Evolutionary conservation across 2,888 invertebrate species (phyloP).

Genomic region (Rhamphomyia laevipes): DNA sequence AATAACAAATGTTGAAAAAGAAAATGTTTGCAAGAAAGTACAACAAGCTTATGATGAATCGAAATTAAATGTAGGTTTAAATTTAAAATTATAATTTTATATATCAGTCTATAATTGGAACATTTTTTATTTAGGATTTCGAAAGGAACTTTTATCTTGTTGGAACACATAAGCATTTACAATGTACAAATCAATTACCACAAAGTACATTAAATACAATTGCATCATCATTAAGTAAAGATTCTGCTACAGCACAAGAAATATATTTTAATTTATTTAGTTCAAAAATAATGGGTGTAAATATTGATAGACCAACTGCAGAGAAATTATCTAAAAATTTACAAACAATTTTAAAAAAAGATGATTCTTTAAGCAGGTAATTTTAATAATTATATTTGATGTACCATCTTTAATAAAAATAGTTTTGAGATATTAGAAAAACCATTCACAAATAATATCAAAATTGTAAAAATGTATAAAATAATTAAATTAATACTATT

Average conservation of each 20-base stretch:
- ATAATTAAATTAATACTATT: constrained; percentile 2
- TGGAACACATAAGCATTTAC: constrained; percentile 47
- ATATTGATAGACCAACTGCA: constrained; percentile 52
- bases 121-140: constrained; percentile 25
- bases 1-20: constrained; percentile 45
- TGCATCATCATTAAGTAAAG: constrained; percentile 49
- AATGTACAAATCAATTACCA: constrained; percentile 42
- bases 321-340: constrained; percentile 60
- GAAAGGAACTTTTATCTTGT: constrained; percentile 56
- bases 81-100: background rate
- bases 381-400: constrained; percentile 1
- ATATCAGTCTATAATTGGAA: background rate
- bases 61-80: constrained; percentile 39
- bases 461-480: too few species aligned
- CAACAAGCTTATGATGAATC: constrained; percentile 26
- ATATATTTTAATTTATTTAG: constrained; percentile 63
- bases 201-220: constrained; percentile 42
- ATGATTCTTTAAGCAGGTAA: constrained; percentile 64
- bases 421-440: background rate
- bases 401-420: background rate
- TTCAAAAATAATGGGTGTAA: constrained; percentile 54
- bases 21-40: constrained; percentile 41
- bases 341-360: constrained; percentile 67
- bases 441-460: too few species aligned
- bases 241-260: constrained; percentile 53